Evolutionary conservation across 2,888 invertebrate species (phyloP), one percentile per base, ranked within the genome.

Genomic region (Eudasyphora cyanicolor): DNA sequence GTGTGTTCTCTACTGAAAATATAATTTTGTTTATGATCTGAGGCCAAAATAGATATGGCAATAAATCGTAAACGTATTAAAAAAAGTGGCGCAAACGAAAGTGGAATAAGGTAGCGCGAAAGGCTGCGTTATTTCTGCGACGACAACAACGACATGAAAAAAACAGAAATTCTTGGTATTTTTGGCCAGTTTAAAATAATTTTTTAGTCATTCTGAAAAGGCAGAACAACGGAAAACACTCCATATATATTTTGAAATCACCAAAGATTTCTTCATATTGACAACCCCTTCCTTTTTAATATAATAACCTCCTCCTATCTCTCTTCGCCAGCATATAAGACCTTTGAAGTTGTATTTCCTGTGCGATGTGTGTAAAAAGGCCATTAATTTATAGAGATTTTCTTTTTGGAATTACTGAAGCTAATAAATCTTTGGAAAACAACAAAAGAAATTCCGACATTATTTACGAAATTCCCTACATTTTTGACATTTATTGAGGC

Each of bases 11-110:
- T 62, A 32, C 45, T 62, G 35, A 45, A 32, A 54, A 79, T 38
- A 42, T 64, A 10, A 70, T 64, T 74, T 62, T 75, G 64, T 80
- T 76, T 60, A 77, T 74, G 64, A 75, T 80, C 81, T 84, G 84
- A 84, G 78, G 83, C 83, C 83, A 80, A 77, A 80, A 19, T 51
- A 69, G 14, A 74, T 19, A 38, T 38, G 19, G 42, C 32, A 54
- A 83, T 78, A 84, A 81, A 81, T 78, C 70, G 74, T 83, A 69
- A 69, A 51, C 51, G 60, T 51, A 49, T 45, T 45, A 6, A 49
- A 32, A 32, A 54, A 79, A 76, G 73, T 79, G 73, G 67, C 57
- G 73, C 67, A 76, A 82, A 73, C 76, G 57, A 70, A 54, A 67
- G 49, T 71, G 54, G 45, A 67, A 57, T 57, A 57, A 57, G 57